phyloP scores from a whole-genome alignment of 2,113 vertebrate species.

The Pluvianellus socialis region DNA sequence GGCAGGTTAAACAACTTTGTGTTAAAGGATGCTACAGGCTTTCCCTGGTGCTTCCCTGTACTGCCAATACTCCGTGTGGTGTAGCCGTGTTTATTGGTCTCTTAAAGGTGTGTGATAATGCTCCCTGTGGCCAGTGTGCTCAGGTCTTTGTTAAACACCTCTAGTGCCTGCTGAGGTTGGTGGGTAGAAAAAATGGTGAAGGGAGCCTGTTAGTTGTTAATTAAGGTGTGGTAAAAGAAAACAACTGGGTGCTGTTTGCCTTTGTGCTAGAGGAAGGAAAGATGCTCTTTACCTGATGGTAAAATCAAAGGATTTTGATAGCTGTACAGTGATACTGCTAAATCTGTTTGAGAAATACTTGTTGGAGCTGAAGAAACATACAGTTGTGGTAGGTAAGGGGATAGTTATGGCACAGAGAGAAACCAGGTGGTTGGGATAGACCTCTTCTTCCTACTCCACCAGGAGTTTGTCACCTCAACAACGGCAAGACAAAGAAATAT shows the following conservation, averaged over 20 bases:
- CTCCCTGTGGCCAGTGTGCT: not conserved
- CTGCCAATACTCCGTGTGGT: not conserved
- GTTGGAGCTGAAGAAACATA: not conserved
- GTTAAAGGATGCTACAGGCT: not conserved
- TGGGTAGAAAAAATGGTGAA: not conserved
- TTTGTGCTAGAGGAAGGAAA: not conserved
- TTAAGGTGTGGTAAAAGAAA: not conserved
- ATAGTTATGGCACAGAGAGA: not conserved
- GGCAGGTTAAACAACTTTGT: not conserved
- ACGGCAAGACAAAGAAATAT: not conserved
- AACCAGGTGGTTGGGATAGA: not conserved
- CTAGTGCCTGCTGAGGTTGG: not conserved
- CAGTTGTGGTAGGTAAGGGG: not conserved
- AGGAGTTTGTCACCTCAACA: not conserved
- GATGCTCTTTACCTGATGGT: not conserved
- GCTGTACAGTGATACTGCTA: not conserved
- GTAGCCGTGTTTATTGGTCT: not conserved
- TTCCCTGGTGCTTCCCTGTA: not conserved
- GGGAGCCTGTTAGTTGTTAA: not conserved
- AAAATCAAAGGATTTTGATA: not conserved
- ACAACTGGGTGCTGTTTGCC: not conserved
- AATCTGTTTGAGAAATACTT: not conserved
- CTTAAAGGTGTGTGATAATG: not conserved
- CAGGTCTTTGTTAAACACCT: not conserved
- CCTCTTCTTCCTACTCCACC: not conserved